Evolutionary conservation across 1,140 invertebrate genomes (phyloP).

Genomic region (Ditylenchus dipsaci): DNA sequence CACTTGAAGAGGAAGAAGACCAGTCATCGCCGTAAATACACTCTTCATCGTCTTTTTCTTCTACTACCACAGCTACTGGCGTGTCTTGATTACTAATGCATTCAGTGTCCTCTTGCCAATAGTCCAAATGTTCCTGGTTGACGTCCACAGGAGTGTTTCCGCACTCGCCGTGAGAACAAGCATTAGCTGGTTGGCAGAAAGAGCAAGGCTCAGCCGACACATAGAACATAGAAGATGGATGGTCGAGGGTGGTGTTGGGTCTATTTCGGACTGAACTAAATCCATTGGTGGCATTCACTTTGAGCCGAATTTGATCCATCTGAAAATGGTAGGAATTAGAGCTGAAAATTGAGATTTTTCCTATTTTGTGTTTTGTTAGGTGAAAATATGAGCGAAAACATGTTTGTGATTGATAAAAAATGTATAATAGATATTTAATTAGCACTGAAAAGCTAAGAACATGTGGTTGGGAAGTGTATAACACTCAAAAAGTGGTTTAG

Average conservation of each 20-base stretch:
- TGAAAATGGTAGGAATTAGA: background rate
- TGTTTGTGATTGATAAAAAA: too few species aligned
- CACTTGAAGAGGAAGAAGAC: background rate
- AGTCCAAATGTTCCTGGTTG: background rate
- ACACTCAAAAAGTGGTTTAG: too few species aligned
- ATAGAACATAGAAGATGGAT: slow-evolving; percentile 2
- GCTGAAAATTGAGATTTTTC: too few species aligned
- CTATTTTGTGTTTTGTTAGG: too few species aligned
- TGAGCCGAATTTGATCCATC: slow-evolving; percentile 19
- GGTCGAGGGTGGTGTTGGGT: background rate
- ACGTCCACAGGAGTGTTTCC: too few species aligned
- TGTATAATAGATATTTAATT: too few species aligned
- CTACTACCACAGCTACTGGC: background rate
- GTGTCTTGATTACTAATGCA: background rate
- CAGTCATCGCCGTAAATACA: slow-evolving; percentile 2
- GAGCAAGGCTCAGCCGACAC: background rate
- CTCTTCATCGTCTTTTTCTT: background rate
- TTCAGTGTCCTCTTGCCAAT: background rate
- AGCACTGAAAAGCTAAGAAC: too few species aligned
- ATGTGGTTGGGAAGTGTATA: too few species aligned
- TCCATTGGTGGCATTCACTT: background rate
- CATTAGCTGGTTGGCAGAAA: background rate
- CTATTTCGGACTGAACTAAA: background rate
- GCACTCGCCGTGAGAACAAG: background rate
- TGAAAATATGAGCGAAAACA: too few species aligned